Evolutionary conservation across 2,113 vertebrate genomes (phyloP), one percentile per base, ranked within the genome.

Genomic region (Castor canadensis): DNA sequence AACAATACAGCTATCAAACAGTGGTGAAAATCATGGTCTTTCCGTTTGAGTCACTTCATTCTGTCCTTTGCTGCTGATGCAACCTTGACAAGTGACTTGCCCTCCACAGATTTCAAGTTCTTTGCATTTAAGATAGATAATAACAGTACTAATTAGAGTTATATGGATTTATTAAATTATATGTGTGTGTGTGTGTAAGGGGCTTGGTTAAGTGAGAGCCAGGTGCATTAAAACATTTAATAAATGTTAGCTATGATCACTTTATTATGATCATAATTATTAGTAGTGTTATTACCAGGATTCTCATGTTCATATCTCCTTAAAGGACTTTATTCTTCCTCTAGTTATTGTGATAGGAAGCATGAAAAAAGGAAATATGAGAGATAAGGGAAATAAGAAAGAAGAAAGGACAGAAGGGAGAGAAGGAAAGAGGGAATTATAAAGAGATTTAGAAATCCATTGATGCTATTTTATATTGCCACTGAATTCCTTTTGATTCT

Each of bases 81-180:
- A 24, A 82, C 54, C 67, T 91, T 92, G 87, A 87, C 35, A 66
- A 79, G 52, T 80, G 32, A 32, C 45, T 96, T 92, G 54, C 81
- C 62, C 52, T 92, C 83, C 58, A 26, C 32, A 86, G 12, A 79
- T 71, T 96, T 95, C 3, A n/a, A 77, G 24, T 88, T 73, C 30
- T 85, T 95, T 47, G 24, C 8, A 49, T 84, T 95, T 96, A 96
- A 83, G 84, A 93, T 75, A 89, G 56, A 93, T 80, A 95, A 75
- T 97, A 96, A 83, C 10, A 80, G 26, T 47, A 71, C 20, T 45
- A 64, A 83, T 60, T 84, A 89, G 13, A 69, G 16, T n/a, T 76
- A 22, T 60, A 43, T 87, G 80, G 58, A 66, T 66, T 89, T 95
- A 71, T 93, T 60, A 93, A 69, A 62, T 72, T 67, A n/a, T 35